These are phyloP conservation scores for Vanacampus margaritifer DNA, from an alignment of 2,113 vertebrate genomes.

Conservation along the genomic window DNA sequence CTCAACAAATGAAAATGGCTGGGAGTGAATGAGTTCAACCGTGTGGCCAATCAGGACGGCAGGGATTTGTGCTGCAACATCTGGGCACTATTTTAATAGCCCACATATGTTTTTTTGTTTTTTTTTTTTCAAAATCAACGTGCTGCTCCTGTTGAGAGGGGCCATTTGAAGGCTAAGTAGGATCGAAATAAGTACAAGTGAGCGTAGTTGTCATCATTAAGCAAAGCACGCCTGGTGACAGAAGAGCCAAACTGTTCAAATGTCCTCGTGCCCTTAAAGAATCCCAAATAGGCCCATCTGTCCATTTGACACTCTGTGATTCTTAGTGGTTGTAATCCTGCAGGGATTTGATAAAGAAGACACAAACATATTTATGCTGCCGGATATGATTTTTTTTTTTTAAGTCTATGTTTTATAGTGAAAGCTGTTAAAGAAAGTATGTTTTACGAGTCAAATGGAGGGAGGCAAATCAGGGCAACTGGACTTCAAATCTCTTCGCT, in stretches of 20 bases:
- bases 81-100: constrained; percentile 50
- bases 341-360: constrained; percentile 51
- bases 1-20: too few relatives aligned
- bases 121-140: too few relatives aligned
- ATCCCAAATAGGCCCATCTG: constrained; percentile 63
- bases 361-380: constrained; percentile 62
- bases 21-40: too few relatives aligned
- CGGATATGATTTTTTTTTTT: constrained; percentile 28
- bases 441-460: constrained; percentile 38
- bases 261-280: constrained; percentile 59
- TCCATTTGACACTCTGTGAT: constrained; percentile 55
- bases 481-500: not conserved
- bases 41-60: constrained; percentile 47
- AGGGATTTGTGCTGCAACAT: constrained; percentile 55
- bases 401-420: constrained; percentile 45
- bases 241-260: constrained; percentile 47
- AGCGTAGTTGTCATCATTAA: constrained; percentile 52
- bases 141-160: constrained; percentile 31
- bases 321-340: constrained; percentile 61
- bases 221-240: constrained; percentile 41
- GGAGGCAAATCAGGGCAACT: constrained; percentile 19
- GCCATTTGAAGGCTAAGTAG: constrained; percentile 25
- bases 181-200: constrained; percentile 53
- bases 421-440: constrained; percentile 18
- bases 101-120: too few relatives aligned